Base-by-base conservation (phyloP, 2,113 vertebrate species). In the Xiphophorus maculatus region DNA sequence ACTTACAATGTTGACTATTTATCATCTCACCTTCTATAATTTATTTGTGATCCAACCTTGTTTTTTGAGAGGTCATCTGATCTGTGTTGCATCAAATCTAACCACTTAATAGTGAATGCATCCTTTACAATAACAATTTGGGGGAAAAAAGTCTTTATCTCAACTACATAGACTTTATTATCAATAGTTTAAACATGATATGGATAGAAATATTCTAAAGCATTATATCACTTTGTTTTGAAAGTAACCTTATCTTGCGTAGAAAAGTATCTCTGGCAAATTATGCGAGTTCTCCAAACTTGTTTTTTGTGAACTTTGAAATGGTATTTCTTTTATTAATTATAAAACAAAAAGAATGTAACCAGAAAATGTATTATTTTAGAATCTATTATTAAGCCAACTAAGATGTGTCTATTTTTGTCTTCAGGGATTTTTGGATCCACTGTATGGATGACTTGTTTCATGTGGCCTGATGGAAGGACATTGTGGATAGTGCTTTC, bases 401-500 rank as follows among this genome's bases (percentile, higher is more conserved):
- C 25, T 8, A 61, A 42, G 3, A 64, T 73, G 69, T 81, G 22
- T 89, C 33, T 66, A 83, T 87, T 83, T 76, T 77, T 88, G 83
- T 62, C 88, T 92, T 85, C 82, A 98, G 97, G 95, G 95, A 93
- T 95, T 94, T 89, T 88, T 92, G 90, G 93, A 90, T 87, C 82
- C 87, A 82, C 78, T 86, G 73, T 89, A 91, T 95, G 94, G 91
- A 94, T 96, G 95, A 96, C 92, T 85, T 93, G 87, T 91, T 87
- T 86, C 88, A 90, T 88, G 87, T 75, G 89, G 77, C 84, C 92
- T 90, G 94, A 96, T 95, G 96, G 95, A 93, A 94, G 89, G 91
- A 91, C 81, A 73, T 76, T 88, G 90, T 90, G 88, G 93, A 92
- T 94, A 94, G 91, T 84, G 83, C 87, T 84, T 88, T 92, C 89